phyloP scores from a whole-genome alignment of 2,888 invertebrate species.

The Eupithecia exiguata region DNA sequence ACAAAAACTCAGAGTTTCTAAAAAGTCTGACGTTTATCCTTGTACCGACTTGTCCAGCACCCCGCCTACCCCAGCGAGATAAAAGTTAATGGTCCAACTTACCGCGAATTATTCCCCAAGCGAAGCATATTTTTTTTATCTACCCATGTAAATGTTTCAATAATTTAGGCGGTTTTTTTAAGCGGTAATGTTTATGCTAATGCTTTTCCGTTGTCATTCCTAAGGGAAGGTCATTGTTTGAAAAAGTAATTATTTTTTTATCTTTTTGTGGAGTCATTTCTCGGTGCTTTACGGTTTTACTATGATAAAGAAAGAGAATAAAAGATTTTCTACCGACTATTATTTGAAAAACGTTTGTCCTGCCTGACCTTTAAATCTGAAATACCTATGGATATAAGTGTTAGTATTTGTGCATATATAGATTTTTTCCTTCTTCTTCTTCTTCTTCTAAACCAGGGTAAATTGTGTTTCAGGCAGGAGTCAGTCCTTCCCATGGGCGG shows the following conservation, averaged over 20 bases:
- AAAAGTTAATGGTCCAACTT: conserved; percentile 80
- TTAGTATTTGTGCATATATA: too few relatives aligned
- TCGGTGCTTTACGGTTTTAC: conserved; percentile 15
- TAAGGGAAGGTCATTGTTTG: conserved; percentile 35
- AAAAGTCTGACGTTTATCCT: conserved; percentile 22
- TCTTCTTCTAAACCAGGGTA: too few relatives aligned
- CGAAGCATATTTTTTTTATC: conserved; percentile 57
- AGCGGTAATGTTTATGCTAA: conserved; percentile 51
- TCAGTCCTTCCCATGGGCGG: too few relatives aligned
- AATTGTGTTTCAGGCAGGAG: too few relatives aligned
- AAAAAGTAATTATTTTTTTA: conserved; percentile 34
- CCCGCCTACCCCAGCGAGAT: conserved; percentile 61
- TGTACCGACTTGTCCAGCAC: conserved; percentile 24
- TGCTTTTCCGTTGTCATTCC: conserved; percentile 44
- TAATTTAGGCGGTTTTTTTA: conserved; percentile 55
- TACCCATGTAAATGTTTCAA: conserved; percentile 56
- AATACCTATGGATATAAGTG: too few relatives aligned
- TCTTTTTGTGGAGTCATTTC: conserved; percentile 20
- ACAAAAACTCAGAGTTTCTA: conserved; percentile 1
- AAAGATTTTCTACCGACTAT: not conserved
- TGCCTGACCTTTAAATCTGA: too few relatives aligned
- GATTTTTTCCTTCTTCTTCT: too few relatives aligned
- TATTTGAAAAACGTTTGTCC: not conserved
- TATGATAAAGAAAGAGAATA: conserved; percentile 1
- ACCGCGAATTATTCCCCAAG: conserved; percentile 71